Base-by-base conservation (phyloP, 2,797 vertebrate species). In the Premnoplex brunnescens region DNA sequence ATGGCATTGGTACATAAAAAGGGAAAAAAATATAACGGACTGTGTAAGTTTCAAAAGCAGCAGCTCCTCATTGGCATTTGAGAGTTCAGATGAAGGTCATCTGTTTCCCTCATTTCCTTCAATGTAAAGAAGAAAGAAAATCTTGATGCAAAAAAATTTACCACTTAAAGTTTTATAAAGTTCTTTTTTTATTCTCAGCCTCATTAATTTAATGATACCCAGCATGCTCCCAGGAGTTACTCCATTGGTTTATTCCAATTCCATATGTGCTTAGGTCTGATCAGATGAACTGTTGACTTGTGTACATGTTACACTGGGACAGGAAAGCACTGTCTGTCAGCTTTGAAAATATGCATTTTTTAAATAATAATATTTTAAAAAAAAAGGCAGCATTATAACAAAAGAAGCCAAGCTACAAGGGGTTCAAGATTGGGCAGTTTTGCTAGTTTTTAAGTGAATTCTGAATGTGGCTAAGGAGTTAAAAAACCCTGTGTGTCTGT, bases 401-500 rank as follows among this genome's bases (percentile, higher is more conserved):
- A 55, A 87, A 90, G 71, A 93, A 93, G 85, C 89, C 85, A 91
- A 90, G 75, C 80, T 88, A 89, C 78, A 72, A 93, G 88, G 74
- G 73, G 67, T 78, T 95, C 85, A 66, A 95, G 96, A 94, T 64
- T 68, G 88, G 89, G 56, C 95, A 78, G 75, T 93, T 91, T 54
- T 91, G 76, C 66, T 69, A 88, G 89, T 90, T 95, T 91, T 88
- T 64, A 96, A 97, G 83, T 92, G 94, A 97, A 86, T 97, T 97
- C 93, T 89, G 96, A 97, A 95, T 81, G 94, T 97, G 97, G 93
- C 92, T 97, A 62, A 96, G 79, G 96, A 95, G 92, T 96, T 97
- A 78, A 55, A 96, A 96, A 95, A 92, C 92, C 95, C 96, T 94
- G 96, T 92, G 97, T 98, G 96, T 96, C 93, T 97, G 96, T 98